These are phyloP conservation scores for Hydractinia symbiolongicarpus DNA, from an alignment of 30 jellyfish, hydroid and myxozoan species.

Conservation along the genomic window DNA sequence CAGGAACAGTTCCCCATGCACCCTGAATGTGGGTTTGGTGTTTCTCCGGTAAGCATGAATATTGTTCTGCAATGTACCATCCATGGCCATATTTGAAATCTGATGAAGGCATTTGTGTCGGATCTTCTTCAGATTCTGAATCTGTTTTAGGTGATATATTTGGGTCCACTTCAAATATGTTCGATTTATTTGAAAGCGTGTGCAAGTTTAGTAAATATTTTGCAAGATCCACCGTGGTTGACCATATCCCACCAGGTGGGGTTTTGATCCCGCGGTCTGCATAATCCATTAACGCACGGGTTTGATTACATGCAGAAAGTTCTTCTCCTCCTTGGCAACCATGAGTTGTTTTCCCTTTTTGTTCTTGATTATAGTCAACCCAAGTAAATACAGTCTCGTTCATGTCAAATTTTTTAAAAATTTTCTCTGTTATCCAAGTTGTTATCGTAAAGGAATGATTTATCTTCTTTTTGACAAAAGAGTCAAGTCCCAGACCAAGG, in stretches of 20 bases:
- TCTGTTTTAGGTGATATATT: neutral
- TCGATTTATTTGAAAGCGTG: neutral
- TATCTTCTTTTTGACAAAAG: constrained; percentile 1
- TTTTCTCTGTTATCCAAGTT: neutral
- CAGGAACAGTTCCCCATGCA: constrained; percentile 29
- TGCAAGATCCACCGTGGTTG: constrained; percentile 17
- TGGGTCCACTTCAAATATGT: too few species aligned
- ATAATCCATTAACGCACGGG: constrained; percentile 12
- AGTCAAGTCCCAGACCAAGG: constrained; percentile 20
- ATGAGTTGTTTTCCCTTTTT: neutral
- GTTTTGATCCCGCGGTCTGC: constrained; percentile 28
- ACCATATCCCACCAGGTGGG: constrained; percentile 25
- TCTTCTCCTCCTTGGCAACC: constrained; percentile 19
- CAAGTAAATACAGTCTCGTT: constrained; percentile 11
- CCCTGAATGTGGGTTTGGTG: neutral
- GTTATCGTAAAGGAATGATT: neutral
- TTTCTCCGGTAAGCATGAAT: neutral
- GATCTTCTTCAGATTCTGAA: neutral
- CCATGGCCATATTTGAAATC: constrained; percentile 4
- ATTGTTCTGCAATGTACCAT: constrained; percentile 6
- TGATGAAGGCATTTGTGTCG: constrained; percentile 14
- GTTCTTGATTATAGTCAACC: constrained; percentile 2
- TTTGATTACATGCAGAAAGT: neutral
- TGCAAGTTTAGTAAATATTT: neutral
- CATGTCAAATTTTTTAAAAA: neutral